Evolutionary conservation across 1,140 invertebrate species (phyloP), one percentile per base, ranked within the genome.

Genomic region (Telenomus remus): DNA sequence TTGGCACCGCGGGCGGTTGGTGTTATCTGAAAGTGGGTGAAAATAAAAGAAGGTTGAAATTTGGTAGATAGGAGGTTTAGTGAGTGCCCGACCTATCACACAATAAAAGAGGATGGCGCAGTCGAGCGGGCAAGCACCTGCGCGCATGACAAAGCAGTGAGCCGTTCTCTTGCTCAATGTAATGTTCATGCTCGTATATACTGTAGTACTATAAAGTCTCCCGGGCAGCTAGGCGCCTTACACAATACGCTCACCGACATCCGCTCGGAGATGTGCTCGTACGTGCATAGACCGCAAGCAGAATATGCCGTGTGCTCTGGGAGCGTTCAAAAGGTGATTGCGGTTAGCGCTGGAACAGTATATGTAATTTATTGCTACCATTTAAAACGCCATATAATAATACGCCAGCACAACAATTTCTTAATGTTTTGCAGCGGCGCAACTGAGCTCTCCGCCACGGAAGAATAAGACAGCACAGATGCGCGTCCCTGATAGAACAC

Each of bases 311-410:
- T 47, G 57, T 54, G 68, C 66, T 68, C 72, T 79, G 70, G 76
- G 68, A 79, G 69, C 77, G 77, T 80, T 81, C 80, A 83, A 83
- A 84, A 82, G 81, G 78, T 72, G 79, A 82, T 80, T 79, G 80
- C 82, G 82, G 81, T 82, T 82, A 78, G 79, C 71, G 60, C 59
- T 76, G 76, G 53, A 81, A 76, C 74, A 78, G 76, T 79, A 80
- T 66, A 76, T 72, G 77, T 85, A 84, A 84, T 85, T 84, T 84
- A 85, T 85, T 81, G 82, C 81, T 82, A 83, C 84, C 82, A 85
- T 85, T 84, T 84, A 84, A 83, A 85, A 82, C 81, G 82, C 80
- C 78, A 82, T 85, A 83, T 85, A 84, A 85, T 85, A 85, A 85
- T 82, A 82, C 77, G 64, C 80, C 76, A 73, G 79, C 71, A 76